These are phyloP conservation scores for Trachythela sp. DNA, from an alignment of 64 coral and sea anemone genomes.

Conservation along the genomic window DNA sequence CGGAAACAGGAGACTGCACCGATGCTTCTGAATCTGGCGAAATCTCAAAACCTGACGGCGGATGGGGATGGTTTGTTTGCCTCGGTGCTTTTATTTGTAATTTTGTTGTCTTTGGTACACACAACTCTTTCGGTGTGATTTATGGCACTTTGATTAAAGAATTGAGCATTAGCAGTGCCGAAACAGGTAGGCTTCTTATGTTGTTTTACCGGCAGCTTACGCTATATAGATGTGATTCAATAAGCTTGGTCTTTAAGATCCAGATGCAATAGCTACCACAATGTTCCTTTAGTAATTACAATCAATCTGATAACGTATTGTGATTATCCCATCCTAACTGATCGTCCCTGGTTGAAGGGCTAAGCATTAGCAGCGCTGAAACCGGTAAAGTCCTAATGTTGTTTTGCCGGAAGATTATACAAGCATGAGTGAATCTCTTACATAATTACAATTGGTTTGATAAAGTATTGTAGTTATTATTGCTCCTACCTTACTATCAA, in stretches of 20 bases:
- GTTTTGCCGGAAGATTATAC: too few species aligned
- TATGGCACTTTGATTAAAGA: constrained; percentile 60
- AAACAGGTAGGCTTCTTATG: constrained; percentile 42
- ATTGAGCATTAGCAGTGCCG: constrained; percentile 44
- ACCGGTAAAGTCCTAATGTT: constrained; percentile 29
- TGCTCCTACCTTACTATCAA: too few species aligned
- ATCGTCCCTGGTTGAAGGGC: constrained; percentile 21
- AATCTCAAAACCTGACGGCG: constrained; percentile 50
- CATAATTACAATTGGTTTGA: too few species aligned
- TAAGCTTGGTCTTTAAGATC: too few species aligned
- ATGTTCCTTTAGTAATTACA: too few species aligned
- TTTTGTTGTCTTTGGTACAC: constrained; percentile 87
- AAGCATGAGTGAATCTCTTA: too few species aligned
- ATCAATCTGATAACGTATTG: too few species aligned
- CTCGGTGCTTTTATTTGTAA: constrained; percentile 82
- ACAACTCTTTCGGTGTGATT: constrained; percentile 87
- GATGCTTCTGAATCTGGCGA: not conserved
- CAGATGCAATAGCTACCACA: too few species aligned
- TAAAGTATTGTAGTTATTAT: too few species aligned
- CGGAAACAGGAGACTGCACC: not conserved
- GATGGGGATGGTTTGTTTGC: constrained; percentile 91
- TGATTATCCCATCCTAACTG: too few species aligned
- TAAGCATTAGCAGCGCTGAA: constrained; percentile 32
- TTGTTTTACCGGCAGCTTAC: too few species aligned
- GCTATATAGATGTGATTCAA: too few species aligned